Base-by-base conservation (phyloP, 2,113 vertebrate species). In the Fulmarus glacialis region DNA sequence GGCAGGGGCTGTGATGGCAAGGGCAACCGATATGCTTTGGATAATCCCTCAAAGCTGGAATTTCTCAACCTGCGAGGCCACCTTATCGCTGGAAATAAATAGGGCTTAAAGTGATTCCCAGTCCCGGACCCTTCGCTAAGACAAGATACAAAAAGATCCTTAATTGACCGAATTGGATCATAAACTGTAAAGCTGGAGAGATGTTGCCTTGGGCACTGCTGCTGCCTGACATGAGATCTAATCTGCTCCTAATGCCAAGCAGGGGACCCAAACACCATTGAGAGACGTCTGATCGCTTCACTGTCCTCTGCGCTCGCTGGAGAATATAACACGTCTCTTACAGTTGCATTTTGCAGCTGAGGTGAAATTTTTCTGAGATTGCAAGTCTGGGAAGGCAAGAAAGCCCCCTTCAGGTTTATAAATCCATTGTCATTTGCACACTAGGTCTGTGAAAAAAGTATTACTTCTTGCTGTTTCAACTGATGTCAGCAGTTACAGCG, bases 251-350 rank as follows among this genome's bases (percentile, higher is more conserved):
- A 34, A 30, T 0, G 4, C 11, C 32, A 19, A 17, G 71, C 36
- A 53, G 18, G 64, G 75, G 32, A 43, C 17, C 22, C 67, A 53
- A 72, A 38, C 32, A 29, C 9, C 34, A 5, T 1, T 0, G 6
- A 48, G 53, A 20, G 11, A 4, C 0, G 2, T 2, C 48, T 40
- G 15, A 22, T 18, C 4, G 0, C 38, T 36, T 30, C 59, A 0
- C 36, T 17, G 21, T 11, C 32, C 77, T 26, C 66, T 19, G 27
- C 0, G 3, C 43, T 79, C 12, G 1, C 70, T 24, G 17, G 18
- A 23, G 73, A 71, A 27, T 1, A 4, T 5, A 26, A 3, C 72
- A 38, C 45, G 8, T 32, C 50, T 74, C 81, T 47, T 19, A 36
- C 50, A 36, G 13, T 0, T 68, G 56, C 36, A 14, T 72, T 85